Evolutionary conservation across 2,888 invertebrate species (phyloP).

Genomic region (Hypomecis punctinalis): DNA sequence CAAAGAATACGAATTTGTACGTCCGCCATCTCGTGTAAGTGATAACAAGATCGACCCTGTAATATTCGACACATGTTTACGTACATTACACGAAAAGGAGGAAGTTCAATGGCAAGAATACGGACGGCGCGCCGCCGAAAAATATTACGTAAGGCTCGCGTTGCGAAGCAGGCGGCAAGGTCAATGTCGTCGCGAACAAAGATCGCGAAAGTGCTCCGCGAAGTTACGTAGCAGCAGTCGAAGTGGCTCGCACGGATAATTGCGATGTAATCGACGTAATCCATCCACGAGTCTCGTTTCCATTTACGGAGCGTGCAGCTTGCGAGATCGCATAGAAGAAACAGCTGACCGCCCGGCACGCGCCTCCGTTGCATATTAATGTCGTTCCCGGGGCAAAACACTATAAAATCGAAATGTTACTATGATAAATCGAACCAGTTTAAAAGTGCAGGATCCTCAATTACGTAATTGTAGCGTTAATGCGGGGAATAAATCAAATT

Average conservation of each 20-base stretch:
- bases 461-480: constrained; percentile 67
- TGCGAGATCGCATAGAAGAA: constrained; percentile 78
- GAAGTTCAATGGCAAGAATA: constrained; percentile 71
- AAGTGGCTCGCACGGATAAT: constrained; percentile 72
- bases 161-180: constrained; percentile 59
- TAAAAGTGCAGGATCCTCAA: constrained; percentile 69
- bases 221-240: constrained; percentile 64
- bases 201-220: constrained; percentile 80
- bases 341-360: constrained; percentile 82
- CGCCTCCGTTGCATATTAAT: constrained; percentile 81
- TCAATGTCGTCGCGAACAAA: constrained; percentile 80
- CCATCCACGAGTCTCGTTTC: constrained; percentile 79
- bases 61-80: constrained; percentile 57
- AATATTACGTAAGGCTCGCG: constrained; percentile 69
- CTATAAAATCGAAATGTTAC: constrained; percentile 74
- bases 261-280: constrained; percentile 83
- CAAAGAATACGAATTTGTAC: constrained; percentile 43
- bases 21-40: constrained; percentile 45
- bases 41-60: constrained; percentile 56
- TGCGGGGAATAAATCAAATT: constrained; percentile 61
- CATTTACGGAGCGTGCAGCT: constrained; percentile 81
- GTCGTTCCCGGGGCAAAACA: constrained; percentile 72
- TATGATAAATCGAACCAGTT: constrained; percentile 73
- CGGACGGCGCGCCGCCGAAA: constrained; percentile 55
- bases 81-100: constrained; percentile 54